Conservation (phyloP, 2,797 vertebrate species). For the Cyclopterus lumpus region DNA sequence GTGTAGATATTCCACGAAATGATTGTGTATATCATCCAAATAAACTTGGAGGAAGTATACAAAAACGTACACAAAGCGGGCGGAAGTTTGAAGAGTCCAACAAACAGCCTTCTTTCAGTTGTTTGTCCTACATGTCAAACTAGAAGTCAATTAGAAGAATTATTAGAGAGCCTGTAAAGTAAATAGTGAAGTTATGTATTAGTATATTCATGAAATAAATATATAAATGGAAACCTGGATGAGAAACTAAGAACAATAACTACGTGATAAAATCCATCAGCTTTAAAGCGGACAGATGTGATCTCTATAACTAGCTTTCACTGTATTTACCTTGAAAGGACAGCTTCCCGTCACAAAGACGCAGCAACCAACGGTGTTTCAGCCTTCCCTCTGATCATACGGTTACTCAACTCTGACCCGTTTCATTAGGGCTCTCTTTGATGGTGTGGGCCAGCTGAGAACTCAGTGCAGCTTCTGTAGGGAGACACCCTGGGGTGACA, state of each 20-base stretch:
- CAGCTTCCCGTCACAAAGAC: background rate
- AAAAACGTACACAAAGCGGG: too few relatives aligned
- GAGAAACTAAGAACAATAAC: too few relatives aligned
- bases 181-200: too few relatives aligned
- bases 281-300: too few relatives aligned
- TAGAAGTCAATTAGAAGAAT: too few relatives aligned
- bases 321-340: background rate
- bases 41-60: too few relatives aligned
- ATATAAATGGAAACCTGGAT: background rate
- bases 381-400: background rate
- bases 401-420: conserved; percentile 7
- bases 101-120: too few relatives aligned
- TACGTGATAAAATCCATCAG: background rate
- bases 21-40: too few relatives aligned
- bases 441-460: background rate
- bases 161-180: too few relatives aligned
- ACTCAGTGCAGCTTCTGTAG: background rate
- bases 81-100: too few relatives aligned
- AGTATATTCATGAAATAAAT: background rate
- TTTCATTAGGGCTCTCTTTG: conserved; percentile 13
- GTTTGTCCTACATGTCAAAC: too few relatives aligned
- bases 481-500: conserved; percentile 24
- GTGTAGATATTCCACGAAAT: too few relatives aligned
- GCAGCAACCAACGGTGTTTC: background rate
- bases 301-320: background rate